Base-by-base conservation (phyloP, 2,888 invertebrate genomes). In the Ditylenchus weischeri region DNA sequence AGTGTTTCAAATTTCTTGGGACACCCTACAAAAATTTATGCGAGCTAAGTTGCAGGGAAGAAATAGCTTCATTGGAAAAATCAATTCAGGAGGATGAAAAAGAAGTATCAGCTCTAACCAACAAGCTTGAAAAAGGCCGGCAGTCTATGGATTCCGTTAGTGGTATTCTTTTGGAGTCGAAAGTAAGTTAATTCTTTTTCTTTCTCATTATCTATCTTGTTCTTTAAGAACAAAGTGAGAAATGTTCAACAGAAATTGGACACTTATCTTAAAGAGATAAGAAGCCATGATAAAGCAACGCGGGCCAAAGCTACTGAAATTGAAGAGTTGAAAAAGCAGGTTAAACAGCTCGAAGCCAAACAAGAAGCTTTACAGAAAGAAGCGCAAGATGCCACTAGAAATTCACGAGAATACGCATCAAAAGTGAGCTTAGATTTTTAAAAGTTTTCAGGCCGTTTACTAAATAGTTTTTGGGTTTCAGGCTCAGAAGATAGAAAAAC, bases 221-320 rank as follows among this genome's bases (percentile, higher is more conserved):
- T 35, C 11, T 49, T 58, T 54, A 43, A 64, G 65, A 54, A 64
- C n/a, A 23, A 48, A 47, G 66, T 69, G 18, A 61, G 62, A 36
- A 51, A 64, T 21, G 69, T 58, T 23, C 69, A 68, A 47, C 23
- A 21, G 15, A 18, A 68, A 4, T 48, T 71, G 35, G 67, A 71
- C 19, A 60, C 35, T 13, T 72, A 62, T 54, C 57, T 63, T 58
- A 64, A 68, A 23, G 69, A 68, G 47, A 19, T 61, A 13, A 66
- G 69, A 35, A 43, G 48, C 3, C 61, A 68, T 8, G 69, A 68
- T n/a, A 67, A 68, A 29, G 57, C 23, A 18, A 49, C 66, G 6
- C 69, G 69, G 0, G 7, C 61, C 35, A 70, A 75, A 50, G 65
- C 60, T 6, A 61, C 71, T 4, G 66, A 69, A 38, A 58, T 73